phyloP scores from a whole-genome alignment of 2,888 invertebrate genomes.

The Calameuta idolon region DNA sequence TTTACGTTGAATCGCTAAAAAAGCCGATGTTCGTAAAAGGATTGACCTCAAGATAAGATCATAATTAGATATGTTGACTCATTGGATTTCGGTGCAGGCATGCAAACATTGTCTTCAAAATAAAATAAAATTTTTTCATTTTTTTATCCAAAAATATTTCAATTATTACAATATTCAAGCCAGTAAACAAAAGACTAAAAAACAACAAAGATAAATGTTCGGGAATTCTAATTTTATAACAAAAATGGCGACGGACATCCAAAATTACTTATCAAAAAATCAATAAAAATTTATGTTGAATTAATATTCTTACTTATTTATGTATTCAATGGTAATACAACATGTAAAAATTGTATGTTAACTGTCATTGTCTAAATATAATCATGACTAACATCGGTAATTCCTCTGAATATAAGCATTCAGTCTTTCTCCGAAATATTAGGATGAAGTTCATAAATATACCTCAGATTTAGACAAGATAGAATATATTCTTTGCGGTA shows the following conservation, averaged over 20 bases:
- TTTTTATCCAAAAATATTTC: not conserved
- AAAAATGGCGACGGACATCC: not conserved
- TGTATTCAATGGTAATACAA: not conserved
- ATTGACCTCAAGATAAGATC: not conserved
- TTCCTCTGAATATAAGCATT: not conserved
- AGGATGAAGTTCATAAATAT: not conserved
- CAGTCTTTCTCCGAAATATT: not conserved
- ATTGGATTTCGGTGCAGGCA: not conserved
- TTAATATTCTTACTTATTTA: not conserved
- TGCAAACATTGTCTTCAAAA: not conserved
- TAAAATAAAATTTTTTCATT: not conserved
- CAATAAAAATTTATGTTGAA: not conserved
- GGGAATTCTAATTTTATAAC: not conserved
- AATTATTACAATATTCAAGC: not conserved
- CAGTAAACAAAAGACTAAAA: constrained; percentile 4
- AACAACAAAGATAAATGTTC: not conserved
- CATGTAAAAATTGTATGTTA: not conserved
- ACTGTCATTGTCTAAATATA: not conserved
- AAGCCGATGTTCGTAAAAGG: not conserved
- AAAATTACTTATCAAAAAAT: not conserved
- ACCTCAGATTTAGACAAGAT: not conserved
- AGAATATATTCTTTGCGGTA: constrained; percentile 11
- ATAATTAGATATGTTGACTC: not conserved
- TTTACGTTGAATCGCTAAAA: not conserved
- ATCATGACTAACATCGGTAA: not conserved